Evolutionary conservation across 2,113 vertebrate species (phyloP).

Genomic region (Alaudala cheleensis): DNA sequence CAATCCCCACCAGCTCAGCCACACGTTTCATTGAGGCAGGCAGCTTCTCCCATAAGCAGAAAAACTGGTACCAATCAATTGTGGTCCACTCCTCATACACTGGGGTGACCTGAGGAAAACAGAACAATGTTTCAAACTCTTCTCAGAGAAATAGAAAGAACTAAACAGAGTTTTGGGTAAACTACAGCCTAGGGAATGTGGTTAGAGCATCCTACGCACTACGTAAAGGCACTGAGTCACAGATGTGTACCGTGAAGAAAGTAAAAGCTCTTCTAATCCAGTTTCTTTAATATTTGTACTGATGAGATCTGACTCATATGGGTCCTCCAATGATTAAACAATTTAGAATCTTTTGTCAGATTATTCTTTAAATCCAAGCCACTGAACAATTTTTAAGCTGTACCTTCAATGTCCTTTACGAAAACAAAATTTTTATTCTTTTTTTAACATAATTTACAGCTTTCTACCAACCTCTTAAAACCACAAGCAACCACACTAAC

Average conservation of each 20-base stretch:
- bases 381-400: background rate
- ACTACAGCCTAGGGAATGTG: background rate
- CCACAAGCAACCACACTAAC: background rate
- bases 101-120: constrained; percentile 85
- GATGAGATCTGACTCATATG: background rate
- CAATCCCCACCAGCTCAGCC: constrained; percentile 93
- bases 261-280: constrained; percentile 9
- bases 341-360: background rate
- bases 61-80: constrained; percentile 98
- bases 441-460: background rate
- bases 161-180: background rate
- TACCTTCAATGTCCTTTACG: background rate
- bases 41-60: constrained; percentile 94
- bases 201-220: background rate
- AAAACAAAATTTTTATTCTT: background rate
- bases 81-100: constrained; percentile 93
- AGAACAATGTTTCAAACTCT: background rate
- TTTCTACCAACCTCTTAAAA: background rate
- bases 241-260: background rate
- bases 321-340: background rate
- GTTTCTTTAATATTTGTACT: background rate
- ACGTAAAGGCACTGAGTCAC: constrained; percentile 5
- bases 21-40: constrained; percentile 93
- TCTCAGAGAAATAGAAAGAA: background rate
- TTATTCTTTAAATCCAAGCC: background rate